Evolutionary conservation across 92 coral and sea anemone species (phyloP).

Genomic region (Porites lobata): DNA sequence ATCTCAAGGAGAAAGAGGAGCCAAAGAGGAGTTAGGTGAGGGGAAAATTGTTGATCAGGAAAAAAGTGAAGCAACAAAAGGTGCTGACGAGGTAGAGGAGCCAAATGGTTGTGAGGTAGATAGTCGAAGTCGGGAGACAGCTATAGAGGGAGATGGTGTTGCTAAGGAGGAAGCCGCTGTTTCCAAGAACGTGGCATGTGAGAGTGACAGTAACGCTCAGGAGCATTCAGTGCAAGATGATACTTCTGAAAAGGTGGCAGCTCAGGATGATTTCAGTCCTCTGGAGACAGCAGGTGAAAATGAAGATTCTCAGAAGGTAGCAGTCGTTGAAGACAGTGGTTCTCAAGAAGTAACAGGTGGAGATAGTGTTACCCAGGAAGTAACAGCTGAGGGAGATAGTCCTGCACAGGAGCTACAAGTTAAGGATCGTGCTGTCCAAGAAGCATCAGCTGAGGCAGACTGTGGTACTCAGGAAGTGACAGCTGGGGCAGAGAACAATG

Average conservation of each 20-base stretch:
- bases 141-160: background rate
- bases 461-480: constrained; percentile 21
- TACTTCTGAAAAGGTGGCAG: background rate
- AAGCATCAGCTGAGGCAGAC: constrained; percentile 5
- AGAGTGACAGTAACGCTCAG: background rate
- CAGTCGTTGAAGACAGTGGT: constrained; percentile 9
- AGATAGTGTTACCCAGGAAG: constrained; percentile 3
- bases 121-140: background rate
- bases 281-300: background rate
- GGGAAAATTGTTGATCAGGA: constrained; percentile 20
- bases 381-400: constrained; percentile 5
- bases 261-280: constrained; percentile 13
- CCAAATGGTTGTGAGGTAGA: constrained; percentile 2
- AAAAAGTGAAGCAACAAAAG: background rate
- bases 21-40: background rate
- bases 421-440: background rate
- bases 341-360: background rate
- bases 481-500: background rate
- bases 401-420: constrained; percentile 4
- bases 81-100: background rate
- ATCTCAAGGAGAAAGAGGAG: background rate
- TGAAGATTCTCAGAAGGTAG: background rate
- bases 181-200: background rate
- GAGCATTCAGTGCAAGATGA: background rate
- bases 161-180: background rate